These are phyloP conservation scores for Tachycineta bicolor DNA, from an alignment of 2,113 vertebrate genomes.

Conservation along the genomic window DNA sequence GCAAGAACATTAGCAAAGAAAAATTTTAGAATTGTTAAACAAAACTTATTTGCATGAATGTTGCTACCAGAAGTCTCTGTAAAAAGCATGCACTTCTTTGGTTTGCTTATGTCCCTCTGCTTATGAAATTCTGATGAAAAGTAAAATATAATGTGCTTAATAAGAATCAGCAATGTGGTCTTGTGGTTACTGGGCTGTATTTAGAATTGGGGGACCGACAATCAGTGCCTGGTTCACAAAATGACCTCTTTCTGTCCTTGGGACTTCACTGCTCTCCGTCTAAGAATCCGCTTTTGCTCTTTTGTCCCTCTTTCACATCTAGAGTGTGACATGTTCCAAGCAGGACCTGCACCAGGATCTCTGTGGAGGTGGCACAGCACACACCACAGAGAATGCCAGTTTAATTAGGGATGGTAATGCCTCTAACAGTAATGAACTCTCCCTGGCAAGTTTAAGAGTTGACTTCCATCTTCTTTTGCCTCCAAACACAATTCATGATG, in stretches of 20 bases:
- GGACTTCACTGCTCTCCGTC: background rate
- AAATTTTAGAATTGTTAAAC: background rate
- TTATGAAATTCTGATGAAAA: conserved; percentile 34
- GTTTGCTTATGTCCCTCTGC: background rate
- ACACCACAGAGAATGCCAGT: background rate
- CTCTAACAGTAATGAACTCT: background rate
- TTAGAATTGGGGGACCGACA: background rate
- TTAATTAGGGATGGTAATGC: background rate
- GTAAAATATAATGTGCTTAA: background rate
- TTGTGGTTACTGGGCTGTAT: background rate
- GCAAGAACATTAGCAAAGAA: background rate
- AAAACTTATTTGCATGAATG: background rate
- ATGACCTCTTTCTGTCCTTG: background rate
- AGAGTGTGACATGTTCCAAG: background rate
- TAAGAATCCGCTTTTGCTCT: background rate
- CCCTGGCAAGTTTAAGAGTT: background rate
- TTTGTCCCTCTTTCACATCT: background rate
- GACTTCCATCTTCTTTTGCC: background rate
- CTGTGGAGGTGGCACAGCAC: background rate
- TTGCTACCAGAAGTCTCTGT: background rate
- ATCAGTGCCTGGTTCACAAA: background rate
- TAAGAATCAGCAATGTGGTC: conserved; percentile 9
- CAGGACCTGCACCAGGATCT: background rate
- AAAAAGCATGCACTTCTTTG: background rate
- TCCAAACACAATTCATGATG: background rate